phyloP scores from a whole-genome alignment of 2,113 vertebrate species.

The Sminthopsis crassicaudata region DNA sequence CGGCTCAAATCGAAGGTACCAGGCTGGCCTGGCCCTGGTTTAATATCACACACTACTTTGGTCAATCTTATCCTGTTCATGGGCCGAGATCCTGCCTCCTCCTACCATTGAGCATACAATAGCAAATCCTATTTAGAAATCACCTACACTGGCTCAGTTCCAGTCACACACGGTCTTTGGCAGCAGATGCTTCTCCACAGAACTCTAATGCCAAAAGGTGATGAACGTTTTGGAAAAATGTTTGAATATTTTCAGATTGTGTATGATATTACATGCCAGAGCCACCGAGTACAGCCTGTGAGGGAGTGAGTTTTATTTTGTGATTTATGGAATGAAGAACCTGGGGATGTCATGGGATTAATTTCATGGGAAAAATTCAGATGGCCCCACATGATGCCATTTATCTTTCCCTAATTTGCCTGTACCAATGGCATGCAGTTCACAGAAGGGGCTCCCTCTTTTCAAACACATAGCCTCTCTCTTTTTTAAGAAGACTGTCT shows the following conservation, averaged over 20 bases:
- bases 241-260: conserved; percentile 73
- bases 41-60: neutral
- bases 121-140: conserved; percentile 23
- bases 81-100: neutral
- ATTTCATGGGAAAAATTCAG: conserved; percentile 76
- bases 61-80: neutral
- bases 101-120: neutral
- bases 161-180: conserved; percentile 65
- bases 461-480: conserved; percentile 73
- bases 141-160: conserved; percentile 57
- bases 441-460: conserved; percentile 64
- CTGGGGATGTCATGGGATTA: conserved; percentile 65
- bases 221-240: conserved; percentile 74
- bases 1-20: neutral
- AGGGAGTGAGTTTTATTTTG: conserved; percentile 70
- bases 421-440: conserved; percentile 69
- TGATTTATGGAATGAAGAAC: conserved; percentile 77
- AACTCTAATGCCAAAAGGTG: conserved; percentile 57
- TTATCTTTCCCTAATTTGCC: conserved; percentile 71
- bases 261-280: conserved; percentile 69
- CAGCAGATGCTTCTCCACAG: conserved; percentile 60
- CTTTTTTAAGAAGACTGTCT: conserved; percentile 46
- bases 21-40: too few relatives aligned
- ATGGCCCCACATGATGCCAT: conserved; percentile 67
- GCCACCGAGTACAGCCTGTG: conserved; percentile 62